Conservation (phyloP, 2,888 invertebrate species). For the Drosophila macrospina region DNA sequence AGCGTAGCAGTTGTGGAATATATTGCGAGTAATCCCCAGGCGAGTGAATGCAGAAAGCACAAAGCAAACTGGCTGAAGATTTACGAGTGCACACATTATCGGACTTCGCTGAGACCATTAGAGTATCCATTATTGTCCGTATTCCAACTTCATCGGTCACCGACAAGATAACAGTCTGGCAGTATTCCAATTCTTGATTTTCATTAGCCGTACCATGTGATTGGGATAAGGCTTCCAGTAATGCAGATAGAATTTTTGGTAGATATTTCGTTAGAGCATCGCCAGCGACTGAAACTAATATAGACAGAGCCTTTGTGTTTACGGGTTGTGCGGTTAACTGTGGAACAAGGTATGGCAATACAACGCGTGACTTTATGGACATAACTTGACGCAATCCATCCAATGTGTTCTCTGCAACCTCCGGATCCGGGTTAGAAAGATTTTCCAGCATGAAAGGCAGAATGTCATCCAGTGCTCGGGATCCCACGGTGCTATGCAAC, state of each 20-base stretch:
- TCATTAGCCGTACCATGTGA: slow-evolving; percentile 89
- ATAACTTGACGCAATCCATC: slow-evolving; percentile 99
- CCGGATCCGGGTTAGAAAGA: slow-evolving; percentile 91
- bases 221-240: slow-evolving; percentile 91
- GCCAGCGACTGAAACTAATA: slow-evolving; percentile 97
- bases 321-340: slow-evolving; percentile 95
- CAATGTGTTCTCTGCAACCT: slow-evolving; percentile 94
- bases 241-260: slow-evolving; percentile 95
- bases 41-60: slow-evolving; percentile 95
- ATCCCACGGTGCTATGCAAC: slow-evolving; percentile 96
- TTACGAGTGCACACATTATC: slow-evolving; percentile 89
- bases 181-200: slow-evolving; percentile 93
- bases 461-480: slow-evolving; percentile 98
- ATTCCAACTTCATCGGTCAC: slow-evolving; percentile 95
- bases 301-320: slow-evolving; percentile 96
- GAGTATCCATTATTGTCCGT: slow-evolving; percentile 93
- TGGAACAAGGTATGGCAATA: slow-evolving; percentile 97
- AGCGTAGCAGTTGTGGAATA: slow-evolving; percentile 94
- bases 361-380: slow-evolving; percentile 97
- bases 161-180: slow-evolving; percentile 96
- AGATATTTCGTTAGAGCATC: slow-evolving; percentile 96
- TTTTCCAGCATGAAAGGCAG: slow-evolving; percentile 94
- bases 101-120: slow-evolving; percentile 91
- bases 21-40: slow-evolving; percentile 95
- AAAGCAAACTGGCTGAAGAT: slow-evolving; percentile 94